Evolutionary conservation across 1,140 invertebrate species (phyloP).

Genomic region (Heliconius hermathena): DNA sequence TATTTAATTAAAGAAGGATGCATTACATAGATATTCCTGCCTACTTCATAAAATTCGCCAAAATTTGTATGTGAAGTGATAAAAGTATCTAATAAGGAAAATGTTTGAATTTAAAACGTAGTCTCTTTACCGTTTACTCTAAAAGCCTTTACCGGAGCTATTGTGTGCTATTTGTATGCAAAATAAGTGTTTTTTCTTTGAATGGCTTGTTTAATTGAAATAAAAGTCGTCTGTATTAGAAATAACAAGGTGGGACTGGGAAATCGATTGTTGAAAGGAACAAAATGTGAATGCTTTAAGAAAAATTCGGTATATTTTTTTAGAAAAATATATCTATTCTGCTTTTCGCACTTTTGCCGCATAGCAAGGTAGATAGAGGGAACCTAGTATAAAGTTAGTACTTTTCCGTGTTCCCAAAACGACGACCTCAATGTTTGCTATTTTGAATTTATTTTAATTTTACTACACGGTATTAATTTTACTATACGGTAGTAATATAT

Average conservation of each 20-base stretch:
- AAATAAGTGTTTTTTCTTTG: background rate
- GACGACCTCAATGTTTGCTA: too few species aligned
- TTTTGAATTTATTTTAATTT: too few species aligned
- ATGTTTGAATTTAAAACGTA: background rate
- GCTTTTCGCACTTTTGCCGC: too few species aligned
- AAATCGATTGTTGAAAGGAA: background rate
- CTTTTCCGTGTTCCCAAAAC: too few species aligned
- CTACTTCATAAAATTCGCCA: too few species aligned
- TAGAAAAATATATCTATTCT: background rate
- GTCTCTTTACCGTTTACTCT: background rate
- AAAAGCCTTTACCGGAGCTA: background rate
- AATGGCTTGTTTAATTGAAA: constrained; percentile 12
- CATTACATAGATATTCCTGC: too few species aligned
- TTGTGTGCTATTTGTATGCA: constrained; percentile 6
- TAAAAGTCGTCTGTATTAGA: constrained; percentile 2
- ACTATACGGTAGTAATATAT: too few species aligned
- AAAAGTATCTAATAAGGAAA: background rate
- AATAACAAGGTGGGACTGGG: background rate
- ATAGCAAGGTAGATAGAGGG: too few species aligned
- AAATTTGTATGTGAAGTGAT: too few species aligned
- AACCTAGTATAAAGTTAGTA: too few species aligned
- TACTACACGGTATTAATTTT: too few species aligned
- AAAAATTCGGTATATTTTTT: background rate
- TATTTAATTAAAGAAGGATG: too few species aligned
- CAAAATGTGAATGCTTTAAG: background rate